phyloP scores from a whole-genome alignment of 2,797 vertebrate genomes.

The Rhincodon typus region DNA sequence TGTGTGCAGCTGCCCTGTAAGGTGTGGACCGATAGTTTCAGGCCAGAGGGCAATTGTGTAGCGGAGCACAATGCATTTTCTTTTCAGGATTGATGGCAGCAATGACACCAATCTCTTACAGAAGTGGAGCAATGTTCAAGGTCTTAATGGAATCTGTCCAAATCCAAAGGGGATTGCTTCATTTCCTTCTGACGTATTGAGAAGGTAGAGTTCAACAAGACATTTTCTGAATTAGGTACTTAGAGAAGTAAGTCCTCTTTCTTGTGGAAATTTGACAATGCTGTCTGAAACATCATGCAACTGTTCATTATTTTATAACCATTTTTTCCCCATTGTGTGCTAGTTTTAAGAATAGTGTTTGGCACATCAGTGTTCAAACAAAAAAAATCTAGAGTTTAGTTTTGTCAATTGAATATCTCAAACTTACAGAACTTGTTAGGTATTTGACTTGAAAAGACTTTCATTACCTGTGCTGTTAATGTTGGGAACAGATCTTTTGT shows the following conservation, averaged over 20 bases:
- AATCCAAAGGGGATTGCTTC: neutral
- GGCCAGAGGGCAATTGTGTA: neutral
- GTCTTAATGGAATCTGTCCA: constrained; percentile 12
- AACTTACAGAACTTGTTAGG: neutral
- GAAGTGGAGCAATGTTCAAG: neutral
- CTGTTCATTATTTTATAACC: neutral
- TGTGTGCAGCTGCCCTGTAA: constrained; percentile 22
- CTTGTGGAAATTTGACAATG: neutral
- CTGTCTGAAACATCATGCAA: neutral
- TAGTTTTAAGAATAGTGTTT: neutral
- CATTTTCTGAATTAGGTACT: neutral
- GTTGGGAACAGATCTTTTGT: neutral
- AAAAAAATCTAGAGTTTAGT: neutral
- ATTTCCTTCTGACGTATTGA: neutral
- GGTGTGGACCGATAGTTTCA: neutral
- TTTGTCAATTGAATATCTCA: neutral
- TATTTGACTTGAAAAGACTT: neutral
- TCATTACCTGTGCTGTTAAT: neutral
- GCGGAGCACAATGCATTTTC: neutral
- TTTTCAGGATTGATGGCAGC: neutral
- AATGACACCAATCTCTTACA: neutral
- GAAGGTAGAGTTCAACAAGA: neutral
- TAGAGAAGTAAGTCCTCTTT: neutral
- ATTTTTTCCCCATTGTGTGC: neutral
- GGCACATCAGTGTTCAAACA: neutral